Conservation (phyloP, 2,888 invertebrate species). For the Drosophila algonquin region DNA sequence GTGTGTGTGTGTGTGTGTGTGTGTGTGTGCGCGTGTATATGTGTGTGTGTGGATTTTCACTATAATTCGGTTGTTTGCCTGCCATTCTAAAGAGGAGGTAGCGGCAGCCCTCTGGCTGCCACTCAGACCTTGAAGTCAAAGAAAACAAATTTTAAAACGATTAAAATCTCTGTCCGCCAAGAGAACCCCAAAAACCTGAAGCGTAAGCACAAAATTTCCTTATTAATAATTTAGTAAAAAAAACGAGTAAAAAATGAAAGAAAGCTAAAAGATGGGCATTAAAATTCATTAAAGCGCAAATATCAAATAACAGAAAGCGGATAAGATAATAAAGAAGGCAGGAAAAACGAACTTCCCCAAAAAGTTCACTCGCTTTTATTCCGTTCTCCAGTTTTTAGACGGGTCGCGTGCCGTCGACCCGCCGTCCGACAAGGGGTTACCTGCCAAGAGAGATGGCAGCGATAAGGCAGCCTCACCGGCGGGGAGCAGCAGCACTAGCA, state of each 20-base stretch:
- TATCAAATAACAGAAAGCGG: constrained; percentile 56
- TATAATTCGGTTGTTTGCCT: background rate
- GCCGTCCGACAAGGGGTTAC: constrained; percentile 59
- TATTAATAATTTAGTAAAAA: constrained; percentile 61
- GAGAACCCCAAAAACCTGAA: constrained; percentile 20
- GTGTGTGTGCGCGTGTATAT: constrained; percentile 1
- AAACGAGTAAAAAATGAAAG: constrained; percentile 17
- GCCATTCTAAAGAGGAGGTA: no score
- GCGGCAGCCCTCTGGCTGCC: background rate
- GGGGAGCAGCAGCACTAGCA: constrained; percentile 2
- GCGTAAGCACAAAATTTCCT: constrained; percentile 59
- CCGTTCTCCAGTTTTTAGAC: background rate
- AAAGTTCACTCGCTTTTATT: background rate
- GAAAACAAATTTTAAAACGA: constrained; percentile 42
- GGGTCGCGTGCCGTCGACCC: background rate
- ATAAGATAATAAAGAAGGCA: constrained; percentile 33
- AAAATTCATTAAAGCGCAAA: constrained; percentile 59
- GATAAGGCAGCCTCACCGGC: constrained; percentile 46
- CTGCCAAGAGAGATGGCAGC: constrained; percentile 38
- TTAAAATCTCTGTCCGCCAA: constrained; percentile 51
- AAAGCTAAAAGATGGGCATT: constrained; percentile 22
- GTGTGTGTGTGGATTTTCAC: background rate
- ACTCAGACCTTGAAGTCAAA: constrained; percentile 13
- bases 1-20: constrained; percentile 9
- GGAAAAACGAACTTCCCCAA: background rate